These are phyloP conservation scores for Lissonota sp. DNA, from an alignment of 2,888 invertebrate genomes.

Conservation along the genomic window DNA sequence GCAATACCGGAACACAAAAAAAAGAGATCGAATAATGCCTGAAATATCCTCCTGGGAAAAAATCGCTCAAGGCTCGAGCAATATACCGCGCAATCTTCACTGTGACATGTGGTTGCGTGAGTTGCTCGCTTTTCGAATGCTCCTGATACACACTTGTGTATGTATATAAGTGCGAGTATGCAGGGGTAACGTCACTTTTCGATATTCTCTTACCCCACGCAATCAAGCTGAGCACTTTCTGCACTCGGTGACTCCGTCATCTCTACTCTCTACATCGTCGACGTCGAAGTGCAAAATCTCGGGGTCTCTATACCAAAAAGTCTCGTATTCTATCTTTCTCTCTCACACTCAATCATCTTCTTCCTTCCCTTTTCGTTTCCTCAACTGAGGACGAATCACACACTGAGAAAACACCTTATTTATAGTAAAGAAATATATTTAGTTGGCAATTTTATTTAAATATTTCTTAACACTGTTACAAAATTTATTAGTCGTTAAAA, in stretches of 20 bases:
- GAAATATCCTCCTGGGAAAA: constrained; percentile 64
- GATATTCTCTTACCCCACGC: constrained; percentile 54
- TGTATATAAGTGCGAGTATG: constrained; percentile 4
- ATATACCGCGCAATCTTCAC: constrained; percentile 43
- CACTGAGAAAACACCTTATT: no score
- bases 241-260: constrained; percentile 1
- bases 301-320: constrained; percentile 24
- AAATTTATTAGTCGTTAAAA: no score
- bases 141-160: not conserved
- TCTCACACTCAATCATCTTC: no score
- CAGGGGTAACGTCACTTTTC: constrained; percentile 28
- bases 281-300: constrained; percentile 26
- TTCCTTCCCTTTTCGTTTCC: constrained; percentile 11
- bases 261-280: constrained; percentile 27
- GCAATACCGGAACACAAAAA: constrained; percentile 25
- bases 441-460: no score
- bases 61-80: constrained; percentile 32
- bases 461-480: no score
- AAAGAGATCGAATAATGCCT: constrained; percentile 17
- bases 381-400: constrained; percentile 22
- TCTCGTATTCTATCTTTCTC: constrained; percentile 38
- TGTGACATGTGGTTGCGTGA: constrained; percentile 20
- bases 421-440: no score
- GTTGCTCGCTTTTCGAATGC: constrained; percentile 34
- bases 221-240: constrained; percentile 62